Evolutionary conservation across 2,888 invertebrate genomes (phyloP).

Genomic region (Atethmia centrago): DNA sequence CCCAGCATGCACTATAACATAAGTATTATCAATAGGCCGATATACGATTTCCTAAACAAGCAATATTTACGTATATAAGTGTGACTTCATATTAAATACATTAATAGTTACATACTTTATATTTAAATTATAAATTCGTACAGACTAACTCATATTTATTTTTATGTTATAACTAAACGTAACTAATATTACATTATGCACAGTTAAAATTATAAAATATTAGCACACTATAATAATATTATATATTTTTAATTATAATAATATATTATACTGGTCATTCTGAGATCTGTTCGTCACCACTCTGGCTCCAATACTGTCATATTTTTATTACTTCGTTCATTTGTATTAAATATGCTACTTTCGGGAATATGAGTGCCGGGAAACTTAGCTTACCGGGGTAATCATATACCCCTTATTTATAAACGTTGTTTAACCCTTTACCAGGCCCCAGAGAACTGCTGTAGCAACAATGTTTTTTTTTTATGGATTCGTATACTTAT

Average conservation of each 20-base stretch:
- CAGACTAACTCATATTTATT: slow-evolving; percentile 82
- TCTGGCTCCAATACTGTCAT: slow-evolving; percentile 83
- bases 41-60: slow-evolving; percentile 76
- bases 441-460: too few species aligned
- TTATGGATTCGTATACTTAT: too few species aligned
- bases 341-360: slow-evolving; percentile 69
- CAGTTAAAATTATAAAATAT: slow-evolving; percentile 80
- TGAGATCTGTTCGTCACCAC: slow-evolving; percentile 87
- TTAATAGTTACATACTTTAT: slow-evolving; percentile 73
- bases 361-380: slow-evolving; percentile 15
- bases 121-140: slow-evolving; percentile 87
- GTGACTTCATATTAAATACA: slow-evolving; percentile 76
- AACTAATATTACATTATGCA: slow-evolving; percentile 77
- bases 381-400: neutral
- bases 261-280: slow-evolving; percentile 87
- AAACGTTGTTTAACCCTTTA: neutral
- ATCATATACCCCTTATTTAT: neutral
- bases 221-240: slow-evolving; percentile 76
- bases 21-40: slow-evolving; percentile 75
- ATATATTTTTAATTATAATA: slow-evolving; percentile 71
- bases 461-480: too few species aligned
- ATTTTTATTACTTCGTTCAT: slow-evolving; percentile 67
- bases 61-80: slow-evolving; percentile 86
- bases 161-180: slow-evolving; percentile 75
- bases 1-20: slow-evolving; percentile 43